Evolutionary conservation across 1,140 invertebrate species (phyloP).

Genomic region (Philaenus spumarius): DNA sequence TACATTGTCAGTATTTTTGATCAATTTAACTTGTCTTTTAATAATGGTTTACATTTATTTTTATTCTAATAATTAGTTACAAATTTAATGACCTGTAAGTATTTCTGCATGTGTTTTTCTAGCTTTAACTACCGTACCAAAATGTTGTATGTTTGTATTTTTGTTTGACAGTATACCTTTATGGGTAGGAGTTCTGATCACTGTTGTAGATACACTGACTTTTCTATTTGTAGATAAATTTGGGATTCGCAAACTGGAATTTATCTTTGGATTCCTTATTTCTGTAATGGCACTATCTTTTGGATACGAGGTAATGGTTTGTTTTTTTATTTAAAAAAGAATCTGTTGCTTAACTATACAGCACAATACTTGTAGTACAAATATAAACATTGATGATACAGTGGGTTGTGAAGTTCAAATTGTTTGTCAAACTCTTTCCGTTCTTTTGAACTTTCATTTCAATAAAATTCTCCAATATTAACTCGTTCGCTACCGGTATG

Average conservation of each 20-base stretch:
- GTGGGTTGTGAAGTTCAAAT: no score
- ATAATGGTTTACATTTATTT: background rate
- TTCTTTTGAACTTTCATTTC: no score
- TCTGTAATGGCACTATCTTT: conserved; percentile 81
- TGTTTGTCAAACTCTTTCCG: no score
- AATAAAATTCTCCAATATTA: no score
- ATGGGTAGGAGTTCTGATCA: conserved; percentile 81
- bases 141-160: background rate
- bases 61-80: background rate
- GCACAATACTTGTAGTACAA: no score
- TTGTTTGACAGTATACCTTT: conserved; percentile 66
- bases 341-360: no score
- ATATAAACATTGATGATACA: no score
- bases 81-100: no score
- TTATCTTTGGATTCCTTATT: conserved; percentile 81
- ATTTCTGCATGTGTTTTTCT: no score
- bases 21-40: background rate
- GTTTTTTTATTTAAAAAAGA: no score
- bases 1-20: background rate
- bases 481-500: no score
- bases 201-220: conserved; percentile 87
- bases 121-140: no score
- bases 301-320: conserved; percentile 70
- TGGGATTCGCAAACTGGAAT: conserved; percentile 84
- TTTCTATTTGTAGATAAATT: conserved; percentile 89